Conservation (phyloP, 2,888 invertebrate genomes). For the Nineta flava region DNA sequence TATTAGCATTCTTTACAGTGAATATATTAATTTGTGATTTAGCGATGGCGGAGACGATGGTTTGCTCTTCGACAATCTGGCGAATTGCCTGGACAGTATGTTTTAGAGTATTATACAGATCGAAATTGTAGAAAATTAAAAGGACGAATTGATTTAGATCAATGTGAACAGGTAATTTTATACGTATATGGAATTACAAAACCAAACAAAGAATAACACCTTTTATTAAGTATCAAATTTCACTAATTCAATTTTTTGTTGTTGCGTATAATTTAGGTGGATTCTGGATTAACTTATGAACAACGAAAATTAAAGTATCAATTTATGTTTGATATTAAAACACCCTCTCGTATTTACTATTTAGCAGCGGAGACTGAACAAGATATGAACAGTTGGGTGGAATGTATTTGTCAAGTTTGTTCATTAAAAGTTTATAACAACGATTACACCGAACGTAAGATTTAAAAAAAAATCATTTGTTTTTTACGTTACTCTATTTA, state of each 20-base stretch:
- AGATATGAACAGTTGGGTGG: conserved; percentile 93
- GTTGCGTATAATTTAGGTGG: conserved; percentile 39
- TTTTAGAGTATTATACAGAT: conserved; percentile 86
- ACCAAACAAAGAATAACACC: too few species aligned
- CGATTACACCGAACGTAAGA: conserved; percentile 26
- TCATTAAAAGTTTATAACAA: conserved; percentile 60
- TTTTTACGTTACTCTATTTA: too few species aligned
- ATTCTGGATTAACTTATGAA: conserved; percentile 73
- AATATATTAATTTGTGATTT: conserved; percentile 13
- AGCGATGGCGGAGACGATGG: conserved; percentile 95
- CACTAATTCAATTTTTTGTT: background rate
- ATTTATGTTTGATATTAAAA: conserved; percentile 78
- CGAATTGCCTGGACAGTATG: conserved; percentile 85
- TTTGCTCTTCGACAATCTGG: conserved; percentile 83
- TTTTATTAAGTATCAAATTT: background rate
- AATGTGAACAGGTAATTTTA: conserved; percentile 76
- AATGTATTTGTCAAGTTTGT: conserved; percentile 84
- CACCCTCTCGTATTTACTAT: conserved; percentile 78
- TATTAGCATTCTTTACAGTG: conserved; percentile 3
- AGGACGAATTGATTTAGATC: conserved; percentile 84
- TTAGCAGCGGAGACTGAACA: conserved; percentile 81
- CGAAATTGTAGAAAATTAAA: conserved; percentile 69
- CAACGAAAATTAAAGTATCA: conserved; percentile 65
- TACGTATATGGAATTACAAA: background rate
- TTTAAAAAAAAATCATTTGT: background rate